A percentile compares a stretch with the other conserved stretches of the same genome.
Conservation (phyloP, 1,140 invertebrate species). For the Goniozus legneri region DNA sequence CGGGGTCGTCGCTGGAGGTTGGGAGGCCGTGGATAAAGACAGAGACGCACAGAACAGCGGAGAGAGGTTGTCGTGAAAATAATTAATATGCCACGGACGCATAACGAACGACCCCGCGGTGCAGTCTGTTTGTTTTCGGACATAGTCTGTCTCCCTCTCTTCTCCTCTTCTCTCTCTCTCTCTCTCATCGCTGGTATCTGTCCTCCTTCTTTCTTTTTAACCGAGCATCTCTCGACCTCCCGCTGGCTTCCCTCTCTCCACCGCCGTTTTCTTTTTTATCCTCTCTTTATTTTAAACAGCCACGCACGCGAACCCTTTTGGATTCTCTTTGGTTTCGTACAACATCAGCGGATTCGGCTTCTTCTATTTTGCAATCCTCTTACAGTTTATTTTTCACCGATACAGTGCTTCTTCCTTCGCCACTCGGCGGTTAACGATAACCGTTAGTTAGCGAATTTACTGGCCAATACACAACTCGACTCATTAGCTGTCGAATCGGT, state of each 20-base stretch:
- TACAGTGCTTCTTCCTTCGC: slow-evolving; percentile 3
- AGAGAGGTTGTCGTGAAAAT: slow-evolving; percentile 26
- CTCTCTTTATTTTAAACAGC: slow-evolving; percentile 34
- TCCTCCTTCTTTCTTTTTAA: not conserved
- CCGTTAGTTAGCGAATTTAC: no score
- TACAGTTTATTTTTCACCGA: not conserved
- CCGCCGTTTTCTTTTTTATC: slow-evolving; percentile 1
- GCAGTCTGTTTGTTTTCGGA: slow-evolving; percentile 45
- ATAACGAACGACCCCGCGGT: slow-evolving; percentile 40
- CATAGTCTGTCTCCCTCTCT: slow-evolving; percentile 21
- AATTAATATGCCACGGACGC: slow-evolving; percentile 45
- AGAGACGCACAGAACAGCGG: no score
- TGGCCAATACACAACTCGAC: no score
- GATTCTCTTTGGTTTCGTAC: slow-evolving; percentile 3
- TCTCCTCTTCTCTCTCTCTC: slow-evolving; percentile 19
- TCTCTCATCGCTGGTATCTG: not conserved
- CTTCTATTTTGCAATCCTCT: not conserved
- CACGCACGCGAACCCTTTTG: slow-evolving; percentile 8
- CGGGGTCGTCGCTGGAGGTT: no score
- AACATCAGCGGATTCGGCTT: no score
- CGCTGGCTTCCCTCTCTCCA: slow-evolving; percentile 23
- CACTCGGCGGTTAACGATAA: no score
- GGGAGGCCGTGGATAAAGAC: no score
- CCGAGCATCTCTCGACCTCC: slow-evolving; percentile 31
- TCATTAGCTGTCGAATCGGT: no score